phyloP scores from a whole-genome alignment of 2,797 vertebrate species.

The Sebastes oblongus region DNA sequence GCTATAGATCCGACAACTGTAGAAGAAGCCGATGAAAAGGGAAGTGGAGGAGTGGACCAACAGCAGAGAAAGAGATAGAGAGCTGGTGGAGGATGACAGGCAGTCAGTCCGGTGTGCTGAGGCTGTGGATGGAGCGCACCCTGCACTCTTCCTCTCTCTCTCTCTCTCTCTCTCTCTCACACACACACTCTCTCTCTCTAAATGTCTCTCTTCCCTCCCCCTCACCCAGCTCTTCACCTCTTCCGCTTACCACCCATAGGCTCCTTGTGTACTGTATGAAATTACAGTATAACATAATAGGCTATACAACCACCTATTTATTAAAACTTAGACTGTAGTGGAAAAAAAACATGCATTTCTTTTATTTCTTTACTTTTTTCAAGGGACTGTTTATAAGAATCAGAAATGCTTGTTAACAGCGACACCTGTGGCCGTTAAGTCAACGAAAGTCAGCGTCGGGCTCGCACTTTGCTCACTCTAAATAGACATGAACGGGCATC shows the following conservation, averaged over 20 bases:
- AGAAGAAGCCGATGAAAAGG: background rate
- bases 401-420: too few species aligned
- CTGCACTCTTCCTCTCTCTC: constrained; percentile 26
- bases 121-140: constrained; percentile 59
- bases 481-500: too few species aligned
- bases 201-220: constrained; percentile 58
- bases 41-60: background rate
- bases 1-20: background rate
- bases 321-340: background rate
- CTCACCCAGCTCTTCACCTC: constrained; percentile 62
- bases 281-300: background rate
- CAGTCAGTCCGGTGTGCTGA: constrained; percentile 34
- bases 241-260: constrained; percentile 64
- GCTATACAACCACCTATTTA: background rate
- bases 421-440: too few species aligned
- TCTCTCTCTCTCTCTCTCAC: constrained; percentile 26
- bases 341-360: background rate
- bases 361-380: too few species aligned
- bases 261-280: constrained; percentile 13
- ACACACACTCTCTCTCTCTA: background rate
- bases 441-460: too few species aligned
- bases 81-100: constrained; percentile 51
- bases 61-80: background rate
- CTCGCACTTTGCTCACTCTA: too few species aligned
- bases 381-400: too few species aligned